Evolutionary conservation across 1,140 invertebrate genomes (phyloP), one percentile per base, ranked within the genome.

Genomic region (Physella acuta): DNA sequence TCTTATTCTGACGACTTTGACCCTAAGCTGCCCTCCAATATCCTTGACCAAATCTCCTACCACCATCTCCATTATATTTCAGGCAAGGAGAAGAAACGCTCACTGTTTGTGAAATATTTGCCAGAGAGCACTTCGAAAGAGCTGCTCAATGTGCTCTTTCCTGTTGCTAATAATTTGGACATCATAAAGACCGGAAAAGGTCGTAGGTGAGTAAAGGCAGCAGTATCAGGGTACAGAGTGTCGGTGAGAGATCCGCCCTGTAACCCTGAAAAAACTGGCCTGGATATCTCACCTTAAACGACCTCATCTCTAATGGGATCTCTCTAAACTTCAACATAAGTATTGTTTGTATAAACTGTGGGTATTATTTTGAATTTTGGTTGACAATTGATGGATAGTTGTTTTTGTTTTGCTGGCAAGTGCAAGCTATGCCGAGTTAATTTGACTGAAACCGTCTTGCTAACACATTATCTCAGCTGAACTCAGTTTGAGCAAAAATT

Each of bases 101-200:
- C 55, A 30, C 56, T 68, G 55, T 68, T 34, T 68, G 66, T 68
- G 66, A 68, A 68, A 68, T 68, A 68, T 68, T 68, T 68, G 39
- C 66, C 66, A 44, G 66, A 68, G 37, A 20, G 66, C 66, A 68
- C 66, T 31, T 59, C 66, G 49, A 68, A 68, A 68, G 66, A 68
- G 66, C 66, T 68, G 55, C 66, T 68, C 55, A 68, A 68, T 33
- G 66, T 68, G 66, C 66, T 68, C 66, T 68, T 68, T 68, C 66
- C 66, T 30, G 55, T 68, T 68, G 66, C 66, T 59, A 68, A 59
- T 68, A 68, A 60, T 68, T 68, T 68, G 66, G 66, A 68, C 66
- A 68, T 68, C 66, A 58, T 68, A 59, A 59, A 30, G 66, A 60
- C 66, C 31, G 66, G 55, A 60, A 37, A 68, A 30, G 66, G 66